These are phyloP conservation scores for Octonoba sinensis DNA, from an alignment of 2,888 invertebrate species.

Conservation along the genomic window DNA sequence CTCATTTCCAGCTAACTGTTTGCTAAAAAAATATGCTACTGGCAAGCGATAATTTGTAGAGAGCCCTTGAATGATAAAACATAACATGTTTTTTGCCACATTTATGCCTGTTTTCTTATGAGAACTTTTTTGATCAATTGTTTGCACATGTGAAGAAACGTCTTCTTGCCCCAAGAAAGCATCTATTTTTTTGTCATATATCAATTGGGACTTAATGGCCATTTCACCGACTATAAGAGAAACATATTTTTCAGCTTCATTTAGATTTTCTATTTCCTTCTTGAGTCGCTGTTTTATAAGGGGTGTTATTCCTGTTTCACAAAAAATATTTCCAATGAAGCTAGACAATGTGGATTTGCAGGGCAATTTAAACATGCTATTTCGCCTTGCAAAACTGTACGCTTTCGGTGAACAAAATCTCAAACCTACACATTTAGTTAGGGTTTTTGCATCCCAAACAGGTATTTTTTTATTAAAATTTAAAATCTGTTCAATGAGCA, in stretches of 20 bases:
- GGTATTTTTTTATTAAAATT: not conserved
- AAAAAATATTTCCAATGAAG: not conserved
- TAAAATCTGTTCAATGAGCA: not conserved
- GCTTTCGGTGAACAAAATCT: not conserved
- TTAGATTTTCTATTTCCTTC: not conserved
- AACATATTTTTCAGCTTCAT: not conserved
- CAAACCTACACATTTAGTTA: not conserved
- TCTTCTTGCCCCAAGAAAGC: not conserved
- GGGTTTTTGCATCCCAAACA: not conserved
- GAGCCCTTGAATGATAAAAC: not conserved
- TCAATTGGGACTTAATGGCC: not conserved
- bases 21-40: not conserved
- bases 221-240: not conserved
- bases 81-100: not conserved
- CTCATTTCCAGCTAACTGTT: not conserved
- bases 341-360: not conserved
- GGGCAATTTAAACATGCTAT: not conserved
- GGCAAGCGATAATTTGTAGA: slow-evolving; percentile 1
- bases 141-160: not conserved
- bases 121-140: not conserved
- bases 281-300: not conserved
- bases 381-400: not conserved
- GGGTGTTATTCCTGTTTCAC: not conserved
- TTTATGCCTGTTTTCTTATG: not conserved
- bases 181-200: slow-evolving; percentile 4